Conservation (phyloP, 2,888 invertebrate species). For the Epistrophe grossulariae region DNA sequence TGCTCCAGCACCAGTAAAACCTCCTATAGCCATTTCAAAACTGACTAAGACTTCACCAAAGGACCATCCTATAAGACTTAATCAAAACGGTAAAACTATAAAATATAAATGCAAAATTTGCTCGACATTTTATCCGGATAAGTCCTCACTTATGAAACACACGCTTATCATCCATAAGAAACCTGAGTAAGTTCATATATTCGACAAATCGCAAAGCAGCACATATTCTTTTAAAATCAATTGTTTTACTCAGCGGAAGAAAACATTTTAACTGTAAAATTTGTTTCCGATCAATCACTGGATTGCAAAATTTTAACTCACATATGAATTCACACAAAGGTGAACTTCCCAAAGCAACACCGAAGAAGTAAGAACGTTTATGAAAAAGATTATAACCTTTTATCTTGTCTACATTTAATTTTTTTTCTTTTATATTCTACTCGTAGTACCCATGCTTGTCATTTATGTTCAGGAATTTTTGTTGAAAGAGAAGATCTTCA, state of each 20-base stretch:
- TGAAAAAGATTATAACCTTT: not conserved
- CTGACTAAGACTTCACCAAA: slow-evolving; percentile 41
- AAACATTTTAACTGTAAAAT: slow-evolving; percentile 72
- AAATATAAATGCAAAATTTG: slow-evolving; percentile 69
- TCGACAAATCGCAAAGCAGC: not conserved
- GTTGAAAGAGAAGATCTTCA: slow-evolving; percentile 67
- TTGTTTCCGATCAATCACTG: slow-evolving; percentile 69
- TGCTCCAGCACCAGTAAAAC: slow-evolving; percentile 35
- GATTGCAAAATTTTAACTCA: slow-evolving; percentile 69
- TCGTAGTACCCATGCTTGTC: slow-evolving; percentile 61
- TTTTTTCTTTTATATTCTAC: not conserved
- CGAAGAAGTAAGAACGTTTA: slow-evolving; percentile 54
- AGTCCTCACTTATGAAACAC: slow-evolving; percentile 70
- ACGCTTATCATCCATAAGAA: slow-evolving; percentile 68
- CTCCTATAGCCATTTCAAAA: slow-evolving; percentile 55
- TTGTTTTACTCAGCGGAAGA: slow-evolving; percentile 49
- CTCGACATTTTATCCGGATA: slow-evolving; percentile 69
- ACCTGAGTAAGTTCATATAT: slow-evolving; percentile 53
- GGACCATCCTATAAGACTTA: slow-evolving; percentile 23
- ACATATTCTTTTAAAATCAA: slow-evolving; percentile 4
- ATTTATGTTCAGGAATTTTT: slow-evolving; percentile 67
- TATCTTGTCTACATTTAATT: not conserved
- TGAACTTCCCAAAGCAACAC: slow-evolving; percentile 62
- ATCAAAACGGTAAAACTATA: slow-evolving; percentile 61
- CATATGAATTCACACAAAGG: slow-evolving; percentile 71